phyloP scores from a whole-genome alignment of 2,113 vertebrate species.

The Mus pahari region DNA sequence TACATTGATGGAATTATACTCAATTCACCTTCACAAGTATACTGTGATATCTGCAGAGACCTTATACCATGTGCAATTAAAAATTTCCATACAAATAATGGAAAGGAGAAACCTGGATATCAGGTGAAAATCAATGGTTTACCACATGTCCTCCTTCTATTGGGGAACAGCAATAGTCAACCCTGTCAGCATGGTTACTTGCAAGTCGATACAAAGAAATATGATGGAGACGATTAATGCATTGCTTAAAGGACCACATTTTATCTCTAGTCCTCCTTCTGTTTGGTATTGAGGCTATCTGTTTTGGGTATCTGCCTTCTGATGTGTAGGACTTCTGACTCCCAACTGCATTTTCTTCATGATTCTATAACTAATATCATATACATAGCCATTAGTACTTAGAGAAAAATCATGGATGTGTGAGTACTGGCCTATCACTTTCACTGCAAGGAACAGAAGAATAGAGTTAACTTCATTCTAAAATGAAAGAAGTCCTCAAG shows the following conservation, averaged over 20 bases:
- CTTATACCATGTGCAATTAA: not conserved
- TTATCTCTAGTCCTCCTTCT: not conserved
- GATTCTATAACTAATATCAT: not conserved
- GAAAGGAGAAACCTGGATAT: not conserved
- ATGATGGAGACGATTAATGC: not conserved
- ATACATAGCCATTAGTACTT: not conserved
- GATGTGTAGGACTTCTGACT: not conserved
- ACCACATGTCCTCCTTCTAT: not conserved
- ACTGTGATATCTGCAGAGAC: not conserved
- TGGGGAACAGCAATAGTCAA: not conserved
- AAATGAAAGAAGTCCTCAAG: not conserved
- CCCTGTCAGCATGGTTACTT: not conserved
- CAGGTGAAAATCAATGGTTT: not conserved
- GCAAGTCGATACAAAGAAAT: not conserved
- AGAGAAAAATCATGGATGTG: not conserved
- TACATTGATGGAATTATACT: not conserved
- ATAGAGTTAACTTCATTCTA: not conserved
- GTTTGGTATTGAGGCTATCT: not conserved
- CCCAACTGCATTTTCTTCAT: not conserved
- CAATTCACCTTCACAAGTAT: not conserved
- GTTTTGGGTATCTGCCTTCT: not conserved
- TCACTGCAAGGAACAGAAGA: not conserved
- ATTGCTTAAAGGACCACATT: not conserved
- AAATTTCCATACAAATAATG: not conserved
- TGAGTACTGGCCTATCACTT: not conserved